phyloP scores from a whole-genome alignment of 2,797 vertebrate genomes.

The Antrozous pallidus region DNA sequence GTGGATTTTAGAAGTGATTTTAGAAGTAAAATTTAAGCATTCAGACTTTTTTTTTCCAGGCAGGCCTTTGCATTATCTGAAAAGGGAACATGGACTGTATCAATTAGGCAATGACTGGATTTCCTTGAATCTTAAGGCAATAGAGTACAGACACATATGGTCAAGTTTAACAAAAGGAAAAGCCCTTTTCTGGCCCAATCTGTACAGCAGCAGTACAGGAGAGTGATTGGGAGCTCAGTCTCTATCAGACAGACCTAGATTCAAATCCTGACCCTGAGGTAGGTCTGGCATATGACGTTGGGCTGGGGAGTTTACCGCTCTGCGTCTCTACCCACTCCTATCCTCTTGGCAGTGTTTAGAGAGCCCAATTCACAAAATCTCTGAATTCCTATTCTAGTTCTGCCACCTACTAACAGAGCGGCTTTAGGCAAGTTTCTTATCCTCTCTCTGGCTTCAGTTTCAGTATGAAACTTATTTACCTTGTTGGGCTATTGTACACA shows the following conservation, averaged over 20 bases:
- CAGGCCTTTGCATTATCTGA: background rate
- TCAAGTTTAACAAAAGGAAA: background rate
- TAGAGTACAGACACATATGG: background rate
- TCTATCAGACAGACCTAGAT: background rate
- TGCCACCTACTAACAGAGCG: background rate
- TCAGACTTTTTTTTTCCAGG: background rate
- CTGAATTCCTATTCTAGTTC: background rate
- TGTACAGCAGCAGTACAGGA: accelerated
- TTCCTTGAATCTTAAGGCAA: background rate
- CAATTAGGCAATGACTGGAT: background rate
- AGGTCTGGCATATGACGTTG: background rate
- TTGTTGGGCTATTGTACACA: background rate
- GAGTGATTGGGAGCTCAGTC: background rate
- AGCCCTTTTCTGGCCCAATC: background rate
- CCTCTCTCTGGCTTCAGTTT: background rate
- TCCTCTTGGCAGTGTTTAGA: accelerated
- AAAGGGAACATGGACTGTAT: background rate
- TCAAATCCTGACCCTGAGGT: background rate
- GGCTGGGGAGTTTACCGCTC: background rate
- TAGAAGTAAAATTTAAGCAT: background rate
- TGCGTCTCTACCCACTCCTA: accelerated
- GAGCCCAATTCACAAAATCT: background rate
- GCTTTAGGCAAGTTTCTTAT: background rate
- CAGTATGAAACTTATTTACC: background rate
- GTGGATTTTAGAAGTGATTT: background rate